Conservation (phyloP, 2,113 vertebrate genomes). For the Spea bombifrons region DNA sequence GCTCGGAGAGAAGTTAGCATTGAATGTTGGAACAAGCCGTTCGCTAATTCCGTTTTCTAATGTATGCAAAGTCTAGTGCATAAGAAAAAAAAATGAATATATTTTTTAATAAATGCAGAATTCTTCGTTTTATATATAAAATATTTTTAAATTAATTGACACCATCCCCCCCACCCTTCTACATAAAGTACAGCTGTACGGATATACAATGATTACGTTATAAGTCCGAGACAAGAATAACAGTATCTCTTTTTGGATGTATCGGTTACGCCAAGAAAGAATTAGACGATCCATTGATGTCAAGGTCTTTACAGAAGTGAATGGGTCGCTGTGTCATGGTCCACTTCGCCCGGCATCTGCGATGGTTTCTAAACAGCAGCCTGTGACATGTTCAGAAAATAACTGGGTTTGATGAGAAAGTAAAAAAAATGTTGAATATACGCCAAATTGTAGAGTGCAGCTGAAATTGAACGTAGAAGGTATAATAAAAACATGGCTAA, state of each 20-base stretch:
- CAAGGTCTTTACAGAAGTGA: constrained; percentile 27
- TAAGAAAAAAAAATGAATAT: constrained; percentile 68
- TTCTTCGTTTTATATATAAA: constrained; percentile 48
- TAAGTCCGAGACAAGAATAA: constrained; percentile 11
- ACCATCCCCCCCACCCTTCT: constrained; percentile 42
- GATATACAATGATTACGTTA: constrained; percentile 32
- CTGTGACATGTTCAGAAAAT: too few relatives aligned
- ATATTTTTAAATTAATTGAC: constrained; percentile 57
- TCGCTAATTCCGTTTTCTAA: constrained; percentile 97
- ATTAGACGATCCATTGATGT: constrained; percentile 30
- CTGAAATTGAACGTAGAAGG: too few relatives aligned
- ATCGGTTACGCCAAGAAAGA: constrained; percentile 21
- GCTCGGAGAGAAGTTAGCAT: constrained; percentile 96
- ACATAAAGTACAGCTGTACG: constrained; percentile 45
- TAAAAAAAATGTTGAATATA: too few relatives aligned
- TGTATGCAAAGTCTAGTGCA: constrained; percentile 83
- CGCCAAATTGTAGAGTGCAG: too few relatives aligned
- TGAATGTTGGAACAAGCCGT: constrained; percentile 81
- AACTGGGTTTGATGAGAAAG: too few relatives aligned
- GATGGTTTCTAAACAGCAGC: too few relatives aligned
- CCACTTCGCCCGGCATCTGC: constrained; percentile 20
- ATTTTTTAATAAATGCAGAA: too few relatives aligned
- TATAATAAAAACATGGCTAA: too few relatives aligned
- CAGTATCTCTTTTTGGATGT: constrained; percentile 1
- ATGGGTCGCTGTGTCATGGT: constrained; percentile 30